A percentile compares a stretch with the other conserved stretches of the same genome.
phyloP scores from a whole-genome alignment of 2,113 vertebrate species.

The Hemibagrus wyckioides region DNA sequence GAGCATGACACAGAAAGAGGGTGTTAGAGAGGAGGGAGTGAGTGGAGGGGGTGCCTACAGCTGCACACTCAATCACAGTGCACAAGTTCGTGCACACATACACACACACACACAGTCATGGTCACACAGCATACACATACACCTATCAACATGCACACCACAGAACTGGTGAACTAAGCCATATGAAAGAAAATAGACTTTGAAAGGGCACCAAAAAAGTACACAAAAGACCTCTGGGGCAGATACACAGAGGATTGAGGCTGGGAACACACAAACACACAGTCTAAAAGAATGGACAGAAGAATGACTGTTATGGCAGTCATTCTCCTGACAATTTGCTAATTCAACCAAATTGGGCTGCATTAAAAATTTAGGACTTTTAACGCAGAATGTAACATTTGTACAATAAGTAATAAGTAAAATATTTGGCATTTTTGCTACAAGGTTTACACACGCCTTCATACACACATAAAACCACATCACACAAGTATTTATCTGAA shows the following conservation, averaged over 20 bases:
- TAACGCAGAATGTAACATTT: neutral
- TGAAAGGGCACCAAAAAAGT: slow-evolving; percentile 61
- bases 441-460: neutral
- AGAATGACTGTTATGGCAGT: slow-evolving; percentile 20
- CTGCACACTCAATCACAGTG: slow-evolving; percentile 77
- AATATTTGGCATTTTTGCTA: neutral
- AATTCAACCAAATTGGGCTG: slow-evolving; percentile 8
- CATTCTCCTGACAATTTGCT: neutral
- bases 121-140: slow-evolving; percentile 53
- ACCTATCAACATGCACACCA: slow-evolving; percentile 56
- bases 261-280: slow-evolving; percentile 52
- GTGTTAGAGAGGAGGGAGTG: slow-evolving; percentile 52
- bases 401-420: neutral
- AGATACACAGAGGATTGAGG: slow-evolving; percentile 51
- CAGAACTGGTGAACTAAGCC: slow-evolving; percentile 66
- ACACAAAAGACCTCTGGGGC: slow-evolving; percentile 65
- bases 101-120: slow-evolving; percentile 49
- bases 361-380: neutral
- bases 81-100: slow-evolving; percentile 63
- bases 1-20: slow-evolving; percentile 68
- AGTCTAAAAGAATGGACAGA: slow-evolving; percentile 52
- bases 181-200: slow-evolving; percentile 69
- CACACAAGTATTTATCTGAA: slow-evolving; percentile 33
- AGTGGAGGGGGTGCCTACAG: slow-evolving; percentile 67
- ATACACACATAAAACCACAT: slow-evolving; percentile 10